phyloP scores from a whole-genome alignment of 2,888 invertebrate genomes.

The Campopleginae sp. region DNA sequence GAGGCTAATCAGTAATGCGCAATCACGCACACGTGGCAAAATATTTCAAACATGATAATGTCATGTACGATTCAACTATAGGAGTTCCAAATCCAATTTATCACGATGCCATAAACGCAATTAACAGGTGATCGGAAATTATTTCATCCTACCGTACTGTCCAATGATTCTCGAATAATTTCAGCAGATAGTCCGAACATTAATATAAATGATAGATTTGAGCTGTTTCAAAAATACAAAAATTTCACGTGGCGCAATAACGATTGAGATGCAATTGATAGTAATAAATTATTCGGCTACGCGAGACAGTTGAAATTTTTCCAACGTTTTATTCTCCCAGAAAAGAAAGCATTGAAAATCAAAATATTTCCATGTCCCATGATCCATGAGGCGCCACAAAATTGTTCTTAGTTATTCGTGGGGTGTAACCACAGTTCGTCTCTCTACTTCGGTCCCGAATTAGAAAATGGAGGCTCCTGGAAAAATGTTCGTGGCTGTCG shows the following conservation, averaged over 20 bases:
- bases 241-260: not conserved
- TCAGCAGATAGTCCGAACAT: not conserved
- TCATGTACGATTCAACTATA: not conserved
- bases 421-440: too few relatives aligned
- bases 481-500: not conserved
- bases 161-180: not conserved
- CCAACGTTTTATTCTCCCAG: too few relatives aligned
- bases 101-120: not conserved
- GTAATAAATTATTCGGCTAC: not conserved
- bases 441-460: not conserved
- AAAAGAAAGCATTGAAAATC: too few relatives aligned
- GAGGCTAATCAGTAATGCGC: constrained; percentile 28
- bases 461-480: not conserved
- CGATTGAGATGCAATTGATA: not conserved
- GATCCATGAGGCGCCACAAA: too few relatives aligned
- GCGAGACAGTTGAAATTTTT: too few relatives aligned
- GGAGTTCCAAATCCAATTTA: not conserved
- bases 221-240: not conserved
- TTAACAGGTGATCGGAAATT: not conserved
- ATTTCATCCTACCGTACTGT: not conserved
- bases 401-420: too few relatives aligned
- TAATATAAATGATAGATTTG: not conserved
- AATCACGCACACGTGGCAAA: constrained; percentile 10
- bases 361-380: too few relatives aligned
- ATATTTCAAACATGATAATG: constrained; percentile 5